Evolutionary conservation across 1,140 invertebrate genomes (phyloP).

Genomic region (Sarcophaga bullata): DNA sequence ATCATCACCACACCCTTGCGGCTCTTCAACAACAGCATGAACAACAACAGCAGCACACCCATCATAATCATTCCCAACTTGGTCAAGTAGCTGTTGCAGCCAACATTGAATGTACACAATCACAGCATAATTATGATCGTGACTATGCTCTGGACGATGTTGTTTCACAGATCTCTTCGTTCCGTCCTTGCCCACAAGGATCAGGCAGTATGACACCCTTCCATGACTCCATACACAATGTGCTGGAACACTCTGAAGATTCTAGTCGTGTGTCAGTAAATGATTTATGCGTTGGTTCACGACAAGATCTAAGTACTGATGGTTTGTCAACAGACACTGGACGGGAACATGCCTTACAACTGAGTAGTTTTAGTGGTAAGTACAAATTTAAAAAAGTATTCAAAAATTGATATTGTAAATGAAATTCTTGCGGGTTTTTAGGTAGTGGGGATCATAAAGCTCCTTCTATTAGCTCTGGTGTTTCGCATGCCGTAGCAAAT

Average conservation of each 20-base stretch:
- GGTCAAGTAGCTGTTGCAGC: conserved; percentile 69
- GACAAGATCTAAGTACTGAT: conserved; percentile 62
- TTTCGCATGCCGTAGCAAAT: conserved; percentile 61
- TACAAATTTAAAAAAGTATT: not conserved
- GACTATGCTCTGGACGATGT: conserved; percentile 64
- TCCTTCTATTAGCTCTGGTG: conserved; percentile 59
- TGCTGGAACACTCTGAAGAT: conserved; percentile 62
- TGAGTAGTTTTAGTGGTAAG: conserved; percentile 63
- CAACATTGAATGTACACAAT: conserved; percentile 71
- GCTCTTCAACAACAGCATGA: conserved; percentile 46
- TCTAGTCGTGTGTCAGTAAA: conserved; percentile 61
- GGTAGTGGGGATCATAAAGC: conserved; percentile 62
- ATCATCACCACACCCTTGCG: conserved; percentile 54
- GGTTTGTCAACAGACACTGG: conserved; percentile 62
- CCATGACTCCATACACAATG: conserved; percentile 65
- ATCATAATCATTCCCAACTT: conserved; percentile 49
- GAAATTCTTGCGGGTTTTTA: conserved; percentile 31
- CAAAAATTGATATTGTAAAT: not conserved
- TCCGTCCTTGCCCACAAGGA: conserved; percentile 63
- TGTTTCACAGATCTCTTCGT: conserved; percentile 64
- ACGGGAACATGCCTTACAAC: conserved; percentile 58
- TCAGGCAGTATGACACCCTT: conserved; percentile 65
- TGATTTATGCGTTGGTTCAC: conserved; percentile 60
- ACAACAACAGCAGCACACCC: conserved; percentile 46
- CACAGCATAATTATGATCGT: conserved; percentile 65